Conservation (phyloP, 2,888 invertebrate genomes). For the Diplolepis rosae region DNA sequence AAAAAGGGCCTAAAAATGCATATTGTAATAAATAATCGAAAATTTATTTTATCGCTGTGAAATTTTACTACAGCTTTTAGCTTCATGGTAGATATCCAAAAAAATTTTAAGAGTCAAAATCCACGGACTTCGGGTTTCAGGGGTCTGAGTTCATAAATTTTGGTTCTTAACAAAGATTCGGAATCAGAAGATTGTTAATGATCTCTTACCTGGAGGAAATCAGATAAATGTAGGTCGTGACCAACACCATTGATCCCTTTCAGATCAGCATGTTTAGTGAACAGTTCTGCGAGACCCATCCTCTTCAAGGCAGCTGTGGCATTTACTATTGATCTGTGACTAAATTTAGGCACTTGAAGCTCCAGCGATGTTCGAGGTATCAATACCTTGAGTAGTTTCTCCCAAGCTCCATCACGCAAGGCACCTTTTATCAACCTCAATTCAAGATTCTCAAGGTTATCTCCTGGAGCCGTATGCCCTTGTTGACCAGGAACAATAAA, state of each 20-base stretch:
- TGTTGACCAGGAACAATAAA: constrained; percentile 91
- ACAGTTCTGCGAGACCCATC: constrained; percentile 88
- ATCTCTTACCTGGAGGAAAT: constrained; percentile 83
- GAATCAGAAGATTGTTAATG: background rate
- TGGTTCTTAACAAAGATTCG: too few species aligned
- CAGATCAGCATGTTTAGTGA: constrained; percentile 85
- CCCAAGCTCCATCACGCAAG: constrained; percentile 83
- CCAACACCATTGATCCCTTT: constrained; percentile 87
- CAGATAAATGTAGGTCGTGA: constrained; percentile 87
- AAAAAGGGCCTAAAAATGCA: too few species aligned
- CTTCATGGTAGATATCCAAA: too few species aligned
- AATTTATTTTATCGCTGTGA: too few species aligned
- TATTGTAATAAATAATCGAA: too few species aligned
- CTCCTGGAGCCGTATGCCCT: constrained; percentile 85
- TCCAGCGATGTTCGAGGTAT: constrained; percentile 86
- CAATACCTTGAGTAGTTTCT: constrained; percentile 82
- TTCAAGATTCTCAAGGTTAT: constrained; percentile 85
- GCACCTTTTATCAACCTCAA: constrained; percentile 80
- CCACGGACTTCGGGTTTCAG: too few species aligned
- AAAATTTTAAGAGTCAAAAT: too few species aligned
- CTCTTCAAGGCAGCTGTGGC: constrained; percentile 84
- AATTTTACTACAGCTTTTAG: too few species aligned
- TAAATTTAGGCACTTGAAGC: constrained; percentile 88
- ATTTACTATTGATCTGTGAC: constrained; percentile 88
- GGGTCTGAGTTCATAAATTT: too few species aligned